Evolutionary conservation across 2,888 invertebrate genomes (phyloP).

Genomic region (Yponomeuta malinellus): DNA sequence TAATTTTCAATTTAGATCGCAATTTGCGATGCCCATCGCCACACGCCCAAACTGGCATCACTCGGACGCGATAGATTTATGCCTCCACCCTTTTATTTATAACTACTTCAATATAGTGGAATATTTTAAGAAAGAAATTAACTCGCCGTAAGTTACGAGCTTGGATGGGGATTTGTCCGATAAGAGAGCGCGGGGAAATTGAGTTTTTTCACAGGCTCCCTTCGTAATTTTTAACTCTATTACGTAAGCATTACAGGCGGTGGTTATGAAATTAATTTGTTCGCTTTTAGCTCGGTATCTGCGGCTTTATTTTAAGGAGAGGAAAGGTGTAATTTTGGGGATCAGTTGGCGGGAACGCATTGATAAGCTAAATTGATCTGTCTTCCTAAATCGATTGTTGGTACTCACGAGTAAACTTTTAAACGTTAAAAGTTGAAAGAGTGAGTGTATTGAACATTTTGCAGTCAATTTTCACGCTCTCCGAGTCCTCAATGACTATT

Average conservation of each 20-base stretch:
- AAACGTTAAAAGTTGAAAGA: background rate
- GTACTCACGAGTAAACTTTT: background rate
- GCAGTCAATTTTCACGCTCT: too few relatives aligned
- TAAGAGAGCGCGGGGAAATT: slow-evolving; percentile 68
- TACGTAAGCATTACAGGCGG: background rate
- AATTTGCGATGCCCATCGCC: slow-evolving; percentile 70
- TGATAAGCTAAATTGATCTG: slow-evolving; percentile 62
- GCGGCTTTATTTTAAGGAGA: slow-evolving; percentile 22
- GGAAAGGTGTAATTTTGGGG: background rate
- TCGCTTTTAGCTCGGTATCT: slow-evolving; percentile 33
- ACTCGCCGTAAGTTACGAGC: slow-evolving; percentile 61
- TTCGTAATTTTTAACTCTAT: slow-evolving; percentile 28
- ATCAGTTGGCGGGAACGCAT: background rate
- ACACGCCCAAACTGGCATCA: slow-evolving; percentile 70
- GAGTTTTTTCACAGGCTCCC: slow-evolving; percentile 48
- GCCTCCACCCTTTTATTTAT: slow-evolving; percentile 33
- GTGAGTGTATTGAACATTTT: too few relatives aligned
- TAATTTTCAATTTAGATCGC: slow-evolving; percentile 78
- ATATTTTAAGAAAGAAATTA: slow-evolving; percentile 69
- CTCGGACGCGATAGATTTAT: slow-evolving; percentile 67
- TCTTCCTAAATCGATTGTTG: slow-evolving; percentile 33
- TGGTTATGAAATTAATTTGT: slow-evolving; percentile 29
- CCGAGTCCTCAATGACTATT: too few relatives aligned
- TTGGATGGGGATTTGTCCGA: slow-evolving; percentile 41
- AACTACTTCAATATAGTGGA: slow-evolving; percentile 40